Evolutionary conservation across 2,888 invertebrate genomes (phyloP), one percentile per base, ranked within the genome.

Genomic region (Antheraea yamamai): DNA sequence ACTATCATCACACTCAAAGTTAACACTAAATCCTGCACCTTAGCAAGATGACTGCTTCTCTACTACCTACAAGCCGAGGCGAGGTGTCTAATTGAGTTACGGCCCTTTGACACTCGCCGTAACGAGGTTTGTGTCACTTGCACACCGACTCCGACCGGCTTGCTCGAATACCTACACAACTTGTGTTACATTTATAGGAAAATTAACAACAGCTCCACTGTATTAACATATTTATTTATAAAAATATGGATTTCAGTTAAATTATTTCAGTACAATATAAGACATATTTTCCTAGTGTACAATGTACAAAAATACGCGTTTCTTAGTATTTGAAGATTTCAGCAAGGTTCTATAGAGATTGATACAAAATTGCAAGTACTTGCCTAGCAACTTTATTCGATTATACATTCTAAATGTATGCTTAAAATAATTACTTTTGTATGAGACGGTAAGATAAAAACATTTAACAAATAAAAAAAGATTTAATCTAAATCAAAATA

Each of bases 81-180:
- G 85, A 92, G 89, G 91, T 91, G 90, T 89, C 89, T 94, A 94
- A 95, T 95, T 91, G 89, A 91, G 93, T 95, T 93, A 93, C 85
- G 88, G 90, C 90, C 92, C 94, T 94, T 93, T 93, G 94, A 93
- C 93, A 89, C 92, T 90, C 90, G 89, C 86, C 88, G 84, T 94
- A 94, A 94, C 92, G 89, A 94, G 91, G 93, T 94, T 94, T 91
- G 88, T 85, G 81, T 83, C 89, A 90, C 91, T 90, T 90, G 90
- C 88, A 85, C 86, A 68, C 74, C n/a, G 70, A 39, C 70, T 39
- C 39, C 70, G 39, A 70, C 70, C 70, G 70, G 70, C 70, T 70
- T 70, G 39, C 39, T 20, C n/a, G 70, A 39, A 39, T 70, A 70
- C 70, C 64, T 73, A 74, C 70, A 55, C 30, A 55, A 23, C 68